A percentile compares a stretch with the other conserved stretches of the same genome.
Conservation (phyloP, 2,797 vertebrate genomes). For the Sebastes aleutianus region DNA sequence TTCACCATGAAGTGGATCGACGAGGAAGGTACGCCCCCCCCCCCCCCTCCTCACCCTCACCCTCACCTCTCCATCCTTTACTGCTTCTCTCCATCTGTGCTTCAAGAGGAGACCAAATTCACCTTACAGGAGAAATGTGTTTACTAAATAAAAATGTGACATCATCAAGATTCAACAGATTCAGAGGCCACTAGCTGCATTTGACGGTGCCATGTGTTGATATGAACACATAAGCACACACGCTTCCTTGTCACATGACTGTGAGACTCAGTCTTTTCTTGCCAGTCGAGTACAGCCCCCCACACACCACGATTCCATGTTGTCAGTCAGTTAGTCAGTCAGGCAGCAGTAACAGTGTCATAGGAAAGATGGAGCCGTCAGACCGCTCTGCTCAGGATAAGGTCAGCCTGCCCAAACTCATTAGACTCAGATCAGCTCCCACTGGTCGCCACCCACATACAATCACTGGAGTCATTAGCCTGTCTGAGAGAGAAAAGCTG, state of each 20-base stretch:
- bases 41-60: not conserved
- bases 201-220: not conserved
- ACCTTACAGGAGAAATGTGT: not conserved
- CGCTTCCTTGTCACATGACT: not conserved
- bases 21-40: slow-evolving; percentile 88
- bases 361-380: slow-evolving; percentile 61
- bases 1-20: slow-evolving; percentile 99
- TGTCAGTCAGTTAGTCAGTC: slow-evolving; percentile 41
- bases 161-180: not conserved
- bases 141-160: not conserved
- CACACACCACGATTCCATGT: slow-evolving; percentile 10
- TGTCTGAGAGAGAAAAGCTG: slow-evolving; percentile 47
- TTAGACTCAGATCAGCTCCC: slow-evolving; percentile 54
- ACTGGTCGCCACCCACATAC: slow-evolving; percentile 40
- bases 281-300: not conserved
- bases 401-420: slow-evolving; percentile 67
- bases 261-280: not conserved
- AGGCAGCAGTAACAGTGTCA: slow-evolving; percentile 56
- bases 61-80: not conserved
- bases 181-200: not conserved
- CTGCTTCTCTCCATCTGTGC: not conserved
- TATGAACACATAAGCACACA: not conserved
- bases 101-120: not conserved
- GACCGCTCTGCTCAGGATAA: slow-evolving; percentile 52
- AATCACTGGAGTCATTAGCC: slow-evolving; percentile 55